Conservation (phyloP, 2,888 invertebrate species). For the Eupithecia abbreviata region DNA sequence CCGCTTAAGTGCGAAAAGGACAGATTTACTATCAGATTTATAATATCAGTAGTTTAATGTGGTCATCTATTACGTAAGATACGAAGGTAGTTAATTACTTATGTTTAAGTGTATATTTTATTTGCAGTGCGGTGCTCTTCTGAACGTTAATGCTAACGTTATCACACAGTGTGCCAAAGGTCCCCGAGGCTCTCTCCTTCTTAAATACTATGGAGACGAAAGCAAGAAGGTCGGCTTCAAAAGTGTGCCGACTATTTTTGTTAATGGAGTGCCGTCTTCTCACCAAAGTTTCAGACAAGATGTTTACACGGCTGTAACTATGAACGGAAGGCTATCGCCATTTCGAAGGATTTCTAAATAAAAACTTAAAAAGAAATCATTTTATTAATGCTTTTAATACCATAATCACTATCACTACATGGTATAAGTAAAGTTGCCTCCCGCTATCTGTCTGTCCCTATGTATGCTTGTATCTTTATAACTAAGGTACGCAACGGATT, state of each 20-base stretch:
- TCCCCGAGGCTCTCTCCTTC: constrained; percentile 15
- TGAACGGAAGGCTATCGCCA: background rate
- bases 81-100: background rate
- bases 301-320: background rate
- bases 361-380: background rate
- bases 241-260: constrained; percentile 17
- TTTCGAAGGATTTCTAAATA: background rate
- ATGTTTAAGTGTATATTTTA: background rate
- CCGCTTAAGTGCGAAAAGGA: too few relatives aligned
- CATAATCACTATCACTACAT: too few relatives aligned
- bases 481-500: too few relatives aligned
- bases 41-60: background rate
- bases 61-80: background rate
- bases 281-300: constrained; percentile 18
- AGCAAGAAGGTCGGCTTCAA: constrained; percentile 19
- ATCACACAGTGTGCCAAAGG: constrained; percentile 56
- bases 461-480: too few relatives aligned
- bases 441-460: too few relatives aligned
- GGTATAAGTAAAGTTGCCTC: too few relatives aligned
- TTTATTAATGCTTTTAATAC: background rate
- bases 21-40: background rate
- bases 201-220: constrained; percentile 24
- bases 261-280: constrained; percentile 12
- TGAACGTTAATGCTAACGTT: constrained; percentile 9
- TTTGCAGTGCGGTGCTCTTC: constrained; percentile 23